Evolutionary conservation across 2,888 invertebrate species (phyloP).

Genomic region (Amphipyra tragopoginis): DNA sequence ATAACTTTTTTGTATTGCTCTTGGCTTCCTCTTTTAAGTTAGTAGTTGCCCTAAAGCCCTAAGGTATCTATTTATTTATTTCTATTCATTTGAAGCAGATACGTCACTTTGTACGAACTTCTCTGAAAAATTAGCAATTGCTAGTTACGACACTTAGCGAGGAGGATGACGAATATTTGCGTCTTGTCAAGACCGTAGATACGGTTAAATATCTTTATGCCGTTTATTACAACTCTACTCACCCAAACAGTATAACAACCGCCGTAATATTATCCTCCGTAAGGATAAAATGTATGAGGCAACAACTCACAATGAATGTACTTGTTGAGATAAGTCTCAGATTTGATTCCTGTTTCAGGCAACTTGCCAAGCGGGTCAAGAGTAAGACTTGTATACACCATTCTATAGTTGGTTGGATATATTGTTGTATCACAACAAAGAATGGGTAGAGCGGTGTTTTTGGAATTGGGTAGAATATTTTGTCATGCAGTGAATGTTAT

Average conservation of each 20-base stretch:
- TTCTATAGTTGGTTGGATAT: background rate
- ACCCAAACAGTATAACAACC: background rate
- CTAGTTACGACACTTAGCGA: no score
- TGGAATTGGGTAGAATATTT: background rate
- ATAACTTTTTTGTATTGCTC: no score
- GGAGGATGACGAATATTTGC: no score
- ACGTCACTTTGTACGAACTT: no score
- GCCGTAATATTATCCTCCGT: background rate
- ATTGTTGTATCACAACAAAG: conserved; percentile 26
- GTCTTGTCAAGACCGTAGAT: no score
- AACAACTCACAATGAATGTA: conserved; percentile 29
- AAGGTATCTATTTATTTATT: no score
- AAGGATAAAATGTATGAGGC: conserved; percentile 9
- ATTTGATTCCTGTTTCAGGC: conserved; percentile 60
- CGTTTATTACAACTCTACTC: background rate
- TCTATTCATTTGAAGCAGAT: no score
- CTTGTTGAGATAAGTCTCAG: conserved; percentile 49
- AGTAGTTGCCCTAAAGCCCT: no score
- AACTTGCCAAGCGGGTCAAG: conserved; percentile 60
- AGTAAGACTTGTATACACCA: conserved; percentile 26
- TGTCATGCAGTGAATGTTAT: background rate
- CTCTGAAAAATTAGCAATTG: no score
- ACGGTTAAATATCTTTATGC: no score
- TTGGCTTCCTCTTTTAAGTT: no score
- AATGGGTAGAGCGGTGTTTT: background rate